A percentile compares a stretch with the other conserved stretches of the same genome.
phyloP scores from a whole-genome alignment of 2,797 vertebrate species.

The Acanthurus leucopareius region DNA sequence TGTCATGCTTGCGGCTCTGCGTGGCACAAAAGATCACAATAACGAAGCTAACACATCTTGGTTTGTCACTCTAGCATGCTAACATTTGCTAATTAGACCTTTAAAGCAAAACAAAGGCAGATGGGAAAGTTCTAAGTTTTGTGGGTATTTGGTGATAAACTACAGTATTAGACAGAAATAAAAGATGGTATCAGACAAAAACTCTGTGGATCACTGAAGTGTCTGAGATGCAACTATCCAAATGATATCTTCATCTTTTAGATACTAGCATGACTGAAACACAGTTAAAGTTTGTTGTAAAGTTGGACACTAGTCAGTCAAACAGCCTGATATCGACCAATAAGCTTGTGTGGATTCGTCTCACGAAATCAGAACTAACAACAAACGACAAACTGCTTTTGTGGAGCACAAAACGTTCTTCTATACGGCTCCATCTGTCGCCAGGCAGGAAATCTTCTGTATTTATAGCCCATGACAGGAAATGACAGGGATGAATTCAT shows the following conservation, averaged over 20 bases:
- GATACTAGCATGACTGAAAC: background rate
- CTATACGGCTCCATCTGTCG: background rate
- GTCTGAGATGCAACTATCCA: background rate
- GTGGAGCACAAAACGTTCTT: background rate
- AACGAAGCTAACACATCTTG: background rate
- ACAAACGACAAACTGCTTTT: background rate
- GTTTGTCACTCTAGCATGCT: background rate
- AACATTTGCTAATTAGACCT: background rate
- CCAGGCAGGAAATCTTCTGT: conserved; percentile 6
- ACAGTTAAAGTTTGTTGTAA: background rate
- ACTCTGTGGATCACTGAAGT: background rate
- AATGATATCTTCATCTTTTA: no score
- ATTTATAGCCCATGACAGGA: conserved; percentile 18
- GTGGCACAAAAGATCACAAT: no score
- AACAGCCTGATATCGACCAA: background rate
- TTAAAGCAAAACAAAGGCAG: background rate
- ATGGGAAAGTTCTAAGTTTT: background rate
- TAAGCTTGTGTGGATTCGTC: background rate
- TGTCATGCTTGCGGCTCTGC: no score
- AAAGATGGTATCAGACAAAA: background rate
- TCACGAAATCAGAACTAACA: conserved; percentile 8
- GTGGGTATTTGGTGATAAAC: background rate
- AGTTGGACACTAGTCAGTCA: background rate
- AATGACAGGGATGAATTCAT: background rate
- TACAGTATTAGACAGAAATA: background rate